These are phyloP conservation scores for Gasterosteus aculeatus DNA, from an alignment of 2,113 vertebrate species.

Conservation along the genomic window DNA sequence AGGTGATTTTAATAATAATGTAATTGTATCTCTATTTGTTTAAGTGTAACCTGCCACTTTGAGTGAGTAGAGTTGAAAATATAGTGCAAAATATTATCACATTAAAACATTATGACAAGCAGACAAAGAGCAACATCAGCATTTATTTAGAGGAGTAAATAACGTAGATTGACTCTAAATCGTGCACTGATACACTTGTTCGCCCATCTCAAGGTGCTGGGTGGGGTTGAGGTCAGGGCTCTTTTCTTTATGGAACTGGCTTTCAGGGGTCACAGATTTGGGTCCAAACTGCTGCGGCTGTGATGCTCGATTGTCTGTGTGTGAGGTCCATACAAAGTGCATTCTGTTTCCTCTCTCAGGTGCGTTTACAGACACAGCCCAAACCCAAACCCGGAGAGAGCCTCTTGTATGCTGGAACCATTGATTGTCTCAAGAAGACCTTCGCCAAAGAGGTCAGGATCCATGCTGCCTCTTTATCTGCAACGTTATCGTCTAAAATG, in stretches of 20 bases:
- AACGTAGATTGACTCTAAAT: neutral
- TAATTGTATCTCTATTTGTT: too few relatives aligned
- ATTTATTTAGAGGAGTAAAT: neutral
- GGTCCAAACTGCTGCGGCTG: neutral
- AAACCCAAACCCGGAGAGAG: conserved; percentile 85
- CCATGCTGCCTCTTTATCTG: neutral
- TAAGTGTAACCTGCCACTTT: neutral
- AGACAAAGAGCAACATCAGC: neutral
- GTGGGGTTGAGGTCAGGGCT: neutral
- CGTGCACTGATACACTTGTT: neutral
- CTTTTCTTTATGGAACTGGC: neutral
- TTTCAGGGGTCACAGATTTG: neutral
- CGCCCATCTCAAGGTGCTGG: neutral
- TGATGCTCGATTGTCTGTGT: neutral
- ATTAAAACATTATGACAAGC: too few relatives aligned
- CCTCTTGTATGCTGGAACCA: conserved; percentile 87
- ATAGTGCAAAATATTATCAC: neutral
- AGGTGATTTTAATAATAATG: neutral
- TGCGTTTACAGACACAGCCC: conserved; percentile 94
- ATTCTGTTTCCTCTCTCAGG: conserved; percentile 76
- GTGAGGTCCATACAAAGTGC: neutral
- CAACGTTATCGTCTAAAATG: neutral
- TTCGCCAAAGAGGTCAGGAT: conserved; percentile 87
- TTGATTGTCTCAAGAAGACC: conserved; percentile 95
- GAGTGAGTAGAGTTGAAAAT: neutral